These are phyloP conservation scores for Synodontis membranacea DNA, from an alignment of 2,113 vertebrate genomes.

Conservation along the genomic window DNA sequence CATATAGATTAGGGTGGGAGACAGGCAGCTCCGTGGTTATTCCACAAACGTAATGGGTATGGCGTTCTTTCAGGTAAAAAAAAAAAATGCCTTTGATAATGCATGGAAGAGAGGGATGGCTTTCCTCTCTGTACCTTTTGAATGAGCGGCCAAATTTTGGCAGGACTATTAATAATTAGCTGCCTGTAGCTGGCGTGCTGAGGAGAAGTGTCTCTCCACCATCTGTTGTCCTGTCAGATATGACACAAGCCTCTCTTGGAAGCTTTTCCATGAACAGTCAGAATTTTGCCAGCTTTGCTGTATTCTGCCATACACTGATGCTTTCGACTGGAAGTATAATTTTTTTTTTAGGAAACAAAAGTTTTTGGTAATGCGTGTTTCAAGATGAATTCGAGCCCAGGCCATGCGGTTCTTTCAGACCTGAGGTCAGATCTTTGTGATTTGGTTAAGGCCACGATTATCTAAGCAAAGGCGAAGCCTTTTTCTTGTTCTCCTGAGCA, in stretches of 20 bases:
- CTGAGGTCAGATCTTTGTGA: not conserved
- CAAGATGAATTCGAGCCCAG: not conserved
- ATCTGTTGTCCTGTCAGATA: constrained; percentile 70
- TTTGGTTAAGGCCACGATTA: not conserved
- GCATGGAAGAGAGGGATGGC: constrained; percentile 49
- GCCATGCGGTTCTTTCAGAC: not conserved
- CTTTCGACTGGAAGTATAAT: constrained; percentile 1
- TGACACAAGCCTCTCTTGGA: constrained; percentile 46
- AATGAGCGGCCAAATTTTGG: constrained; percentile 66
- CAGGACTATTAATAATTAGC: constrained; percentile 63
- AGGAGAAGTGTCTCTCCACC: constrained; percentile 70
- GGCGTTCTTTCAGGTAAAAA: not conserved
- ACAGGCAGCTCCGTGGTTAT: not conserved
- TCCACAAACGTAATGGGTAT: not conserved
- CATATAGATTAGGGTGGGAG: not conserved
- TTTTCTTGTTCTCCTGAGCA: not conserved
- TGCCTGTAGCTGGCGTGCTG: constrained; percentile 61
- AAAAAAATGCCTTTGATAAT: not conserved
- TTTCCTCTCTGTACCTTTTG: constrained; percentile 58
- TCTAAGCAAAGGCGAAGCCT: not conserved
- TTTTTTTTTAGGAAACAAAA: not conserved
- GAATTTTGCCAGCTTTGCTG: constrained; percentile 39
- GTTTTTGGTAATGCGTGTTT: not conserved
- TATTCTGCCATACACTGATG: constrained; percentile 29
- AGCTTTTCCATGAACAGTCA: constrained; percentile 37